Evolutionary conservation across 2,113 vertebrate species (phyloP), one percentile per base, ranked within the genome.

Genomic region (Protomyctophum bolini): DNA sequence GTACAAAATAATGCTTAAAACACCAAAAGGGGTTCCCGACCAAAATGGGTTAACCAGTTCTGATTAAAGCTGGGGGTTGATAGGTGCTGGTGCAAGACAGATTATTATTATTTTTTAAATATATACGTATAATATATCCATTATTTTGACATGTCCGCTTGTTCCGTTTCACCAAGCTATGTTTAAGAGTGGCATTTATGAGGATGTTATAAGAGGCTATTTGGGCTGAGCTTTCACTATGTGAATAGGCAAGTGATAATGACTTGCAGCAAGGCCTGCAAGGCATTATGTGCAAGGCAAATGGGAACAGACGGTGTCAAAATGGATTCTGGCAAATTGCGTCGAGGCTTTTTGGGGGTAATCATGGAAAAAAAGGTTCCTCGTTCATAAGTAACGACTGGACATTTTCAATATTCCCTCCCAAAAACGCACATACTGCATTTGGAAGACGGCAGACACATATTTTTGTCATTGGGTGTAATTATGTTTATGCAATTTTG

Each of bases 61-160:
- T 79, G 82, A 72, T 76, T 64, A 52, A 66, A 79, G 61, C 57
- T 62, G 14, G 14, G n/a, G 48, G 51, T 57, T 57, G 46, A 65
- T 56, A 55, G 9, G 8, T 62, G 65, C 64, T 46, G 58, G 80
- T 69, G 72, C 11, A n/a, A 61, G 12, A 41, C 12, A 9, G 33
- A 41, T 41, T 41, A 41, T 41, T 41, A 41, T 41, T 41, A 4
- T 3, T 41, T 41, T 41, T 41, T 41, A 41, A 21, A 21, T 21
- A 41, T 41, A 41, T 41, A 41, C 4, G 4, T 41, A 41, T 41
- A 41, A 41, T 41, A 41, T 41, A 41, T 41, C 33, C 33, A 4
- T 10, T 46, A 6, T 45, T 47, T 45, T 61, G 10, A 61, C 10
- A n/a, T 52, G 3, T 52, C 9, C 7, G 50, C 50, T 52, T 52